Base-by-base conservation (phyloP, 2,113 vertebrate genomes). In the Triplophysa rosa region DNA sequence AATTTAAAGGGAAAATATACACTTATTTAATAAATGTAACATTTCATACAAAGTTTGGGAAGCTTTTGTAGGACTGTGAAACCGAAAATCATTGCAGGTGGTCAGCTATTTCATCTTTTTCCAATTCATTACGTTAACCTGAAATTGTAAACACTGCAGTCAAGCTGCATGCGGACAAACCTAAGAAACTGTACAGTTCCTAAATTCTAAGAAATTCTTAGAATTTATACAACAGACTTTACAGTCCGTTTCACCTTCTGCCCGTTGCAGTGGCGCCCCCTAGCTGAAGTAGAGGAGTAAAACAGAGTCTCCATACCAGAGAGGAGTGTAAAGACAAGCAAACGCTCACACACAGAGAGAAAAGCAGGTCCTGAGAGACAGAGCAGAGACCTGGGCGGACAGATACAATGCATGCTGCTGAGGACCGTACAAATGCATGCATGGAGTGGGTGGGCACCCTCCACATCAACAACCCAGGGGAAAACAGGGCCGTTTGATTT, bases 341-440 rank as follows among this genome's bases (percentile, higher is more conserved):
- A 68, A 66, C 75, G 74, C 82, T 42, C 52, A 13, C 61, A 80
- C 26, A 78, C 33, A 72, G 61, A 52, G 61, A 52, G 67, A 80
- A 37, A 78, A 68, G 56, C 54, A 75, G 76, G 84, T 79, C 84
- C 75, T 69, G 52, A 81, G 74, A 85, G 21, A 73, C 8, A 2
- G 11, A 45, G 70, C 75, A 82, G 81, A 73, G 81, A 78, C 67
- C 75, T 54, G 63, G 74, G 67, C 21, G 54, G 23, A 80, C 73
- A 73, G 42, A 64, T 23, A 83, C 54, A 69, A 45, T 73, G 65
- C 84, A 85, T 78, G 84, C 81, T 83, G 65, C 78, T n/a, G 81
- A 74, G 71, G 76, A 79, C 84, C 83, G 66, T 83, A 85, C 79
- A 85, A 73, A 81, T 78, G 65, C 81, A 83, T 83, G 84, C 84